Evolutionary conservation across 1,140 invertebrate genomes (phyloP).

Genomic region (Gryon sp.): DNA sequence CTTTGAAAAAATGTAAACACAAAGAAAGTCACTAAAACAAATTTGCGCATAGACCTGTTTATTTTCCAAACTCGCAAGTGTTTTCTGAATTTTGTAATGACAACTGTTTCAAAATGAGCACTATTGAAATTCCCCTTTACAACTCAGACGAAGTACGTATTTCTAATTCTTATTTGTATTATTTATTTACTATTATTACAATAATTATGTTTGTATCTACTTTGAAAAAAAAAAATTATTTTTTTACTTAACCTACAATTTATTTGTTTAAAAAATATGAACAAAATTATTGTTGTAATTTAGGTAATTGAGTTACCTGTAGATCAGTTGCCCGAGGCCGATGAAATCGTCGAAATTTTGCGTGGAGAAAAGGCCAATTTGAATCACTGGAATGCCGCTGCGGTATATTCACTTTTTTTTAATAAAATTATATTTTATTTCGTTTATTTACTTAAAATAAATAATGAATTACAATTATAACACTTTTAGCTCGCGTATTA

Average conservation of each 20-base stretch:
- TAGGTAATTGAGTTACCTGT: conserved; percentile 97
- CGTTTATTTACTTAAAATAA: conserved; percentile 38
- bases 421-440: conserved; percentile 32
- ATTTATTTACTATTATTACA: no score
- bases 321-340: conserved; percentile 95
- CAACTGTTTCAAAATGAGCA: no score
- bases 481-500: conserved; percentile 94
- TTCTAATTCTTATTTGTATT: no score
- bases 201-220: no score
- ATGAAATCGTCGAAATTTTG: conserved; percentile 97
- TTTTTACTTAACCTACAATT: no score
- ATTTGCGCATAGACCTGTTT: no score
- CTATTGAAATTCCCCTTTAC: conserved; percentile 94
- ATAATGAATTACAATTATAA: no score
- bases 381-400: conserved; percentile 96
- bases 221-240: neutral
- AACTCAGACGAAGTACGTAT: conserved; percentile 94
- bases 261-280: no score
- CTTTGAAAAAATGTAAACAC: no score
- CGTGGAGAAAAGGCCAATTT: conserved; percentile 95
- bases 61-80: no score
- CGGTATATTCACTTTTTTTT: conserved; percentile 85
- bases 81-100: no score
- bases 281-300: conserved; percentile 15
- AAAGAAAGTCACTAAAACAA: no score